Evolutionary conservation across 1,140 invertebrate genomes (phyloP).

Genomic region (Leptoteleia sp.): DNA sequence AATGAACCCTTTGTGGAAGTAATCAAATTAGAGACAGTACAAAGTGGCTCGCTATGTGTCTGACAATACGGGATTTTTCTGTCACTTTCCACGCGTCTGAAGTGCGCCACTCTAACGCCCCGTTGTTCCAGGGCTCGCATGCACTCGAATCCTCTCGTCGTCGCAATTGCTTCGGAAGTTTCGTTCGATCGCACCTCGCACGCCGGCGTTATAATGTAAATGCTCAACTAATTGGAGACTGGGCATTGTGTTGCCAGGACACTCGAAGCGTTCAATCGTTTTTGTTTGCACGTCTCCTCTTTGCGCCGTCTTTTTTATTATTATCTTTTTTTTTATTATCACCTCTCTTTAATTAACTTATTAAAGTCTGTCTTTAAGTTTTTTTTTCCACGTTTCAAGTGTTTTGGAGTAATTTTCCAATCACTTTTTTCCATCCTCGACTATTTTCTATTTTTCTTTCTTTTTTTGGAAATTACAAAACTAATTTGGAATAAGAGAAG

Average conservation of each 20-base stretch:
- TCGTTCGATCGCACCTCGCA: slow-evolving; percentile 53
- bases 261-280: slow-evolving; percentile 73
- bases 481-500: too few species aligned
- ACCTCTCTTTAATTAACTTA: slow-evolving; percentile 63
- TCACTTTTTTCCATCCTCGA: too few species aligned
- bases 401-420: slow-evolving; percentile 13
- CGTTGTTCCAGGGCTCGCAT: slow-evolving; percentile 55
- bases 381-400: slow-evolving; percentile 32
- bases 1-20: slow-evolving; percentile 47
- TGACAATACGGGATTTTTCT: slow-evolving; percentile 62
- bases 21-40: slow-evolving; percentile 56
- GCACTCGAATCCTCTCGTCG: slow-evolving; percentile 55
- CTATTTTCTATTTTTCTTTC: not conserved
- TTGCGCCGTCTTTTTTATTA: slow-evolving; percentile 47
- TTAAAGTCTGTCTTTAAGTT: slow-evolving; percentile 38
- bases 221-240: slow-evolving; percentile 79
- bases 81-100: slow-evolving; percentile 62
- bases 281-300: slow-evolving; percentile 72
- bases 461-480: not conserved
- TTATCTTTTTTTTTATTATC: slow-evolving; percentile 31
- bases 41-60: slow-evolving; percentile 50
- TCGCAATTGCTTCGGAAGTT: slow-evolving; percentile 62
- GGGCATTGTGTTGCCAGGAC: slow-evolving; percentile 70
- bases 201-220: slow-evolving; percentile 77
- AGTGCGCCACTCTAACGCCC: slow-evolving; percentile 52